phyloP scores from a whole-genome alignment of 2,797 vertebrate species.

The Crenuchus spilurus region DNA sequence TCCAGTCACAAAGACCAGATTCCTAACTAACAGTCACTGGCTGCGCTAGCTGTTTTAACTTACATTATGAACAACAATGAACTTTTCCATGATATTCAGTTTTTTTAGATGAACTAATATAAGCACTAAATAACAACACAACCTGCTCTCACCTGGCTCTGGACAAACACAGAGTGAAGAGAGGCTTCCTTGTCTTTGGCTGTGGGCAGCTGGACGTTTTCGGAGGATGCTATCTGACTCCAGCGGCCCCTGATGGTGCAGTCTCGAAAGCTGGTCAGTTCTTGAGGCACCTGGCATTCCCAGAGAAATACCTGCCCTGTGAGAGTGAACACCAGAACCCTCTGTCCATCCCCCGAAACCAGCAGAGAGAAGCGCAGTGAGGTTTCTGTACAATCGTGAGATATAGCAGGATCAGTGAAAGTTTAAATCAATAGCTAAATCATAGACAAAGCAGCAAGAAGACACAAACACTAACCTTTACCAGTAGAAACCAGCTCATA shows the following conservation, averaged over 20 bases:
- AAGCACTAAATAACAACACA: neutral
- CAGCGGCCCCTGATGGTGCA: slow-evolving; percentile 78
- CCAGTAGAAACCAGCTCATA: slow-evolving; percentile 69
- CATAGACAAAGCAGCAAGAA: neutral
- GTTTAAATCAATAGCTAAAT: neutral
- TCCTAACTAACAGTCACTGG: no score
- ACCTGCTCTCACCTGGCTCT: slow-evolving; percentile 81
- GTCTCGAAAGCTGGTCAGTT: slow-evolving; percentile 65
- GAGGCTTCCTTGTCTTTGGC: slow-evolving; percentile 85
- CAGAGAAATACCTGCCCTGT: slow-evolving; percentile 87
- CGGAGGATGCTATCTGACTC: slow-evolving; percentile 78
- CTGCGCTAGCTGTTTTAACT: no score
- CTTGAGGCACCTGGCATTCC: slow-evolving; percentile 80
- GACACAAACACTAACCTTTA: slow-evolving; percentile 70
- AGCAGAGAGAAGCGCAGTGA: slow-evolving; percentile 76
- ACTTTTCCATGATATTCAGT: no score
- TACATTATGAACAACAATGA: no score
- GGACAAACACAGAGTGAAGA: slow-evolving; percentile 81
- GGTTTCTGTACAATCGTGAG: slow-evolving; percentile 63
- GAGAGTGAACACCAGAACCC: slow-evolving; percentile 76
- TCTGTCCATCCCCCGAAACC: slow-evolving; percentile 85
- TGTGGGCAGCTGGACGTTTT: slow-evolving; percentile 78
- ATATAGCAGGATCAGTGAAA: neutral
- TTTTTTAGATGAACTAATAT: no score
- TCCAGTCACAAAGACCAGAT: no score